These are phyloP conservation scores for Amaurobius ferox DNA, from an alignment of 2,888 invertebrate genomes.

Conservation along the genomic window DNA sequence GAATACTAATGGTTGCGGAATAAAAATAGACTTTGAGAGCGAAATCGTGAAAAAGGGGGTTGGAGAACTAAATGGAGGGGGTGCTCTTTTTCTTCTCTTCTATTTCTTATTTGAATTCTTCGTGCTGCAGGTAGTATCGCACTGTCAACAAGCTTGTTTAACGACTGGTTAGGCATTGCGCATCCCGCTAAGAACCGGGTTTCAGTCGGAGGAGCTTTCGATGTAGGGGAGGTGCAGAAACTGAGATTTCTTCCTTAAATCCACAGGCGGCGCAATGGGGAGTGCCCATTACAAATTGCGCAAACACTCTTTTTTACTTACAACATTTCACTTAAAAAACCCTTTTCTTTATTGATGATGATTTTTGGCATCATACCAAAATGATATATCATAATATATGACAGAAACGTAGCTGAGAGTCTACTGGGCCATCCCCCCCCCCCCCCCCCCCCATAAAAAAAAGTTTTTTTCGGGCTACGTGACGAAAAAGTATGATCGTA, in stretches of 20 bases:
- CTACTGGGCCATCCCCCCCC: too few relatives aligned
- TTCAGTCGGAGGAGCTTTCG: not conserved
- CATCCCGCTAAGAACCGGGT: slow-evolving; percentile 9
- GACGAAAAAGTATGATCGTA: too few relatives aligned
- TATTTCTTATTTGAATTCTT: slow-evolving; percentile 52
- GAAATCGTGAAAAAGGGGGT: not conserved
- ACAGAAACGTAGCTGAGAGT: too few relatives aligned
- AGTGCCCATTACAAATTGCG: too few relatives aligned
- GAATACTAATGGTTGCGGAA: slow-evolving; percentile 68
- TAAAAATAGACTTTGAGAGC: slow-evolving; percentile 66
- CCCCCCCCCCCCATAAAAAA: too few relatives aligned
- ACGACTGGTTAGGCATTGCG: slow-evolving; percentile 65
- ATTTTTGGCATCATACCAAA: too few relatives aligned
- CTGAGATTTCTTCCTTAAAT: not conserved
- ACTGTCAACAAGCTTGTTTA: slow-evolving; percentile 72
- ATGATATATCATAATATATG: too few relatives aligned
- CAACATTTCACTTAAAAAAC: too few relatives aligned
- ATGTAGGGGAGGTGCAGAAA: not conserved
- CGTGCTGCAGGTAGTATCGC: slow-evolving; percentile 43
- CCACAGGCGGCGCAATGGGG: too few relatives aligned
- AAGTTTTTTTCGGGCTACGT: too few relatives aligned
- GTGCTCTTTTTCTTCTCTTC: slow-evolving; percentile 16
- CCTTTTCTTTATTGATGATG: too few relatives aligned
- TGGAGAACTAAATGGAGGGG: not conserved
- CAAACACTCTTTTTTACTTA: too few relatives aligned